Evolutionary conservation across 2,797 vertebrate genomes (phyloP).

Genomic region (Monodelphis domestica): DNA sequence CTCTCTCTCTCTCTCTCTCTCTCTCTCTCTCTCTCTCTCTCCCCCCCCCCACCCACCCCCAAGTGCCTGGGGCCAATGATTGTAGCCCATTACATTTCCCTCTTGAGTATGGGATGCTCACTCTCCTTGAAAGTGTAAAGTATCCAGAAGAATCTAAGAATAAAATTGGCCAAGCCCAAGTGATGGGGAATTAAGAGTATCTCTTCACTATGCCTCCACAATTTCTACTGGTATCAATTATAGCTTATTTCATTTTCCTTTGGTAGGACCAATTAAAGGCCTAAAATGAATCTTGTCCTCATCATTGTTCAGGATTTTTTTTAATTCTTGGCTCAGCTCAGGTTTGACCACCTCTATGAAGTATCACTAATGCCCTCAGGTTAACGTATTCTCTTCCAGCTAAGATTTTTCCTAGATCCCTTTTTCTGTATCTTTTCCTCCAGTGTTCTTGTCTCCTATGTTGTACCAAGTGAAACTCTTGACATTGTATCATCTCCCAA

Average conservation of each 20-base stretch:
- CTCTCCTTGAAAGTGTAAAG: constrained; percentile 6
- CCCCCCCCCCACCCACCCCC: no score
- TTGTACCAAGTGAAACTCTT: background rate
- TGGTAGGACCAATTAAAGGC: no score
- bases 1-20: no score
- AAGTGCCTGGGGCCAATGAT: background rate
- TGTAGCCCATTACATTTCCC: background rate
- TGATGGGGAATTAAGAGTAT: background rate
- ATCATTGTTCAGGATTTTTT: no score
- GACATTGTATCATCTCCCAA: background rate
- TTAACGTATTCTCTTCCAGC: no score
- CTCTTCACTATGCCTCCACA: background rate
- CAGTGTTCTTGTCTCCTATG: background rate
- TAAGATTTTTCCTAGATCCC: background rate
- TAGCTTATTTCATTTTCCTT: no score
- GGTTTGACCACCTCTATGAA: no score
- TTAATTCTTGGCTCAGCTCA: no score
- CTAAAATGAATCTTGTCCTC: no score
- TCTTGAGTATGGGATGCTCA: background rate
- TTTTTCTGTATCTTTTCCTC: background rate
- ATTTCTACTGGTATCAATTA: background rate
- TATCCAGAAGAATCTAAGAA: constrained; percentile 20
- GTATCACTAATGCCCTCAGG: no score
- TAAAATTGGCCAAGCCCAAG: constrained; percentile 13
- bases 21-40: no score